Conservation (phyloP, 2,113 vertebrate species). For the Triplophysa siluroides region DNA sequence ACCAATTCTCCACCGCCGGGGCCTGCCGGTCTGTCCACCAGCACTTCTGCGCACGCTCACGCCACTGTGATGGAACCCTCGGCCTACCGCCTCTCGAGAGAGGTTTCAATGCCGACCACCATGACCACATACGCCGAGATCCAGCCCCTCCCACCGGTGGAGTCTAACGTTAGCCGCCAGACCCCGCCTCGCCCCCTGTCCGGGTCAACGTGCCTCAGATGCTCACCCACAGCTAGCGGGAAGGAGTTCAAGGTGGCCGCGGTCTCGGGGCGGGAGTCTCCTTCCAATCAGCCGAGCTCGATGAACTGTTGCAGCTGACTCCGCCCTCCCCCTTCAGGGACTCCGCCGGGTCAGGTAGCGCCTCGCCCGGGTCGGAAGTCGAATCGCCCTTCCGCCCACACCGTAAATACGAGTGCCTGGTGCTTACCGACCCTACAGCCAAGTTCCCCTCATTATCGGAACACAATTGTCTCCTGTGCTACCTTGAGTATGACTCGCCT, state of each 20-base stretch:
- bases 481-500: no score
- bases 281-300: slow-evolving; percentile 79
- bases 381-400: slow-evolving; percentile 84
- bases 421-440: no score
- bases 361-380: slow-evolving; percentile 84
- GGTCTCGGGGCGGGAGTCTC: slow-evolving; percentile 66
- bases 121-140: slow-evolving; percentile 95
- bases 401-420: no score
- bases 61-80: slow-evolving; percentile 71
- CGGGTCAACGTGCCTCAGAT: slow-evolving; percentile 59
- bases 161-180: slow-evolving; percentile 76
- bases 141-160: slow-evolving; percentile 86
- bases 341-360: slow-evolving; percentile 87
- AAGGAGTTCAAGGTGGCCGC: slow-evolving; percentile 61
- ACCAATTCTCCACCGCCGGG: slow-evolving; percentile 68
- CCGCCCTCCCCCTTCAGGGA: slow-evolving; percentile 97
- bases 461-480: no score
- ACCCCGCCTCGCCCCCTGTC: slow-evolving; percentile 56
- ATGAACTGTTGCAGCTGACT: slow-evolving; percentile 93
- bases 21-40: slow-evolving; percentile 51
- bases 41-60: slow-evolving; percentile 66
- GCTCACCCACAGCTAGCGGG: slow-evolving; percentile 63
- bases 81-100: slow-evolving; percentile 83
- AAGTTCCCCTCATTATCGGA: no score
- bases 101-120: slow-evolving; percentile 85